Conservation (phyloP, 2,797 vertebrate species). For the Hirundo rustica region DNA sequence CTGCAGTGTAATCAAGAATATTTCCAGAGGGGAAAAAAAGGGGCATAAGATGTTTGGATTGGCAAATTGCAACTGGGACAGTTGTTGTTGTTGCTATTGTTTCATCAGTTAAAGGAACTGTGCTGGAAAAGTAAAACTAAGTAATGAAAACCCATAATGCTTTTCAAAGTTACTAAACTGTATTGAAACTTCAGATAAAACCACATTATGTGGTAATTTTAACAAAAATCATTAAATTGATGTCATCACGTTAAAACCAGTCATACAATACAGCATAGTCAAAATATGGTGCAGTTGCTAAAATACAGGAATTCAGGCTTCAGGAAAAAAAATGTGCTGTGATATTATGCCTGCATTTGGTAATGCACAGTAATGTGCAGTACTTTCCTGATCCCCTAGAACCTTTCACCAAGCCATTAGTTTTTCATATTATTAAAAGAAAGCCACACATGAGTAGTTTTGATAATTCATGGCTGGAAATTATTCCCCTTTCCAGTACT, state of each 20-base stretch:
- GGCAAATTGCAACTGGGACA: neutral
- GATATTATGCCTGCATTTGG: neutral
- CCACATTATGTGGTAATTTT: neutral
- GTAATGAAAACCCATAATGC: rapidly evolving
- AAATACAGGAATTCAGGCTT: neutral
- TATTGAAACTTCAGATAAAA: neutral
- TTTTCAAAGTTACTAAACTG: neutral
- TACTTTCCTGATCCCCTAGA: neutral
- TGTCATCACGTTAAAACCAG: neutral
- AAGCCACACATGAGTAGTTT: neutral
- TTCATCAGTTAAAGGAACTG: neutral
- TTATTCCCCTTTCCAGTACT: neutral
- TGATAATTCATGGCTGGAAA: neutral
- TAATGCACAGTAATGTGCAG: neutral
- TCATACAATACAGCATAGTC: neutral
- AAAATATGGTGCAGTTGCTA: neutral
- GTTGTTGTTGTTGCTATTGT: neutral
- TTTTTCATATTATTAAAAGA: neutral
- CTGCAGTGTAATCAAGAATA: neutral
- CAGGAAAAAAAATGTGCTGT: neutral
- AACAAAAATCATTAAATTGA: neutral
- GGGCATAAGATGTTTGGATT: neutral
- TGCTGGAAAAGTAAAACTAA: neutral
- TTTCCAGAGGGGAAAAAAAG: neutral
- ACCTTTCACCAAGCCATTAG: neutral